Evolutionary conservation across 1,140 invertebrate species (phyloP), one percentile per base, ranked within the genome.

Genomic region (Trichogramma pretiosum): DNA sequence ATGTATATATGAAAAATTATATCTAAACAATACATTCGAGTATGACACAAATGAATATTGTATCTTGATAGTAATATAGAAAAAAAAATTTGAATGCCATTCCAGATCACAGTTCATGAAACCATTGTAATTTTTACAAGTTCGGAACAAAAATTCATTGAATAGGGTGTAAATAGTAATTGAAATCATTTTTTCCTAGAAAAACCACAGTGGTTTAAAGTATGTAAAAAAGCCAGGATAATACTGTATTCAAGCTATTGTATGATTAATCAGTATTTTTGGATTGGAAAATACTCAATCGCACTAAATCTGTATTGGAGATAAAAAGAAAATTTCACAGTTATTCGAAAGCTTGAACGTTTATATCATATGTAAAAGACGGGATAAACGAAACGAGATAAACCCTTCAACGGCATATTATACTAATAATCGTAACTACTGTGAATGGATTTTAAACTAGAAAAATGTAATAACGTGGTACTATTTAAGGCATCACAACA

Each of bases 1-100:
- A n/a, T n/a, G n/a, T n/a, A n/a, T n/a, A n/a, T n/a, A n/a, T n/a
- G n/a, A n/a, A n/a, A n/a, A n/a, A n/a, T n/a, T n/a, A n/a, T n/a
- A n/a, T n/a, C n/a, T n/a, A n/a, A n/a, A n/a, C n/a, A n/a, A n/a
- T n/a, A n/a, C n/a, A n/a, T n/a, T n/a, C n/a, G n/a, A n/a, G n/a
- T n/a, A n/a, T n/a, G n/a, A n/a, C n/a, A n/a, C n/a, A n/a, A n/a
- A n/a, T n/a, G n/a, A n/a, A n/a, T n/a, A 56, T 47, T 48, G 52
- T 52, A 55, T 45, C 39, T 45, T 33, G 53, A 58, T 55, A 40
- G 43, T 57, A 41, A 51, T 60, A 63, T 44, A 33, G 41, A 47
- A 56, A 48, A 54, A 49, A 40, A 28, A 52, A 52, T 50, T 50
- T 56, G 53, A 56, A 61, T 54, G 54, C 58, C 58, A 58, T 61